These are phyloP conservation scores for Calonectris borealis DNA, from an alignment of 2,113 vertebrate genomes.

Conservation along the genomic window DNA sequence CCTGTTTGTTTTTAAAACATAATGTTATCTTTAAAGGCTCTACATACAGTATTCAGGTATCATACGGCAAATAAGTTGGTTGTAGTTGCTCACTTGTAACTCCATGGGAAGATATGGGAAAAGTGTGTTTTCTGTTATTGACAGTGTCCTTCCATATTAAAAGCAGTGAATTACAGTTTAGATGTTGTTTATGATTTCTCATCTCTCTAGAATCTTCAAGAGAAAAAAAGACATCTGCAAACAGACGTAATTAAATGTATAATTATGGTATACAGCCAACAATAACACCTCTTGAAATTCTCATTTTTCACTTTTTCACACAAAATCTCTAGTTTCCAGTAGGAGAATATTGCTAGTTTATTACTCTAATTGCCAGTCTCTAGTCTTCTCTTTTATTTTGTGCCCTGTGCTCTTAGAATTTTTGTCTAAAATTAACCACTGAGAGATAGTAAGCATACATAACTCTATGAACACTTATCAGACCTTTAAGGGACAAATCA, in stretches of 20 bases:
- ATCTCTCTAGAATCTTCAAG: not conserved
- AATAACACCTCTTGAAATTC: not conserved
- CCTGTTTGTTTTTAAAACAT: not conserved
- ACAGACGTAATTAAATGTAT: not conserved
- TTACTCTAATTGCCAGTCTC: not conserved
- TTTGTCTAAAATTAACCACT: not conserved
- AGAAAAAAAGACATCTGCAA: not conserved
- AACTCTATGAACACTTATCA: not conserved
- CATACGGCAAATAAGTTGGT: not conserved
- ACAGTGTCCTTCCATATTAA: not conserved
- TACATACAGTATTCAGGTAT: not conserved
- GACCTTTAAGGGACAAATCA: not conserved
- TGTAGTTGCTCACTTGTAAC: not conserved
- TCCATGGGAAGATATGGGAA: not conserved
- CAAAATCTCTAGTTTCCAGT: not conserved
- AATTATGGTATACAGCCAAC: not conserved
- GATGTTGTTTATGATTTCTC: not conserved
- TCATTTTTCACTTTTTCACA: not conserved
- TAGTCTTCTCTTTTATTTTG: not conserved
- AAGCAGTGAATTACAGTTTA: not conserved
- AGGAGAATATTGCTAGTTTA: not conserved
- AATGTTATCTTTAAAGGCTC: not conserved
- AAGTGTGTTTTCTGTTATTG: not conserved
- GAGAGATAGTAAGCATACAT: not conserved
- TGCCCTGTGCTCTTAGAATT: not conserved